phyloP scores from a whole-genome alignment of 2,888 invertebrate species.

The Phengaris alcon region DNA sequence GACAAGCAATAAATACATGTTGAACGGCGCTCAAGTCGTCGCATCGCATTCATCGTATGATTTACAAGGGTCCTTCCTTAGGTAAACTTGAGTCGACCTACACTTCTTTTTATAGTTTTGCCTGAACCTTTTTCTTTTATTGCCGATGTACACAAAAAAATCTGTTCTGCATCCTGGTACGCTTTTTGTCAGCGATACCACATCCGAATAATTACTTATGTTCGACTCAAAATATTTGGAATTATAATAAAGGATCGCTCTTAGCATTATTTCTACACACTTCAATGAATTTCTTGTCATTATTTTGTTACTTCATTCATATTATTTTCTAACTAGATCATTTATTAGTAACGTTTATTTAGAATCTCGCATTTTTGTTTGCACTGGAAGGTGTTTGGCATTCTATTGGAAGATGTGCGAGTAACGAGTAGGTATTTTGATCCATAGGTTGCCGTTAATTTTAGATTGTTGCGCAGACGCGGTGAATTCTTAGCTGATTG shows the following conservation, averaged over 20 bases:
- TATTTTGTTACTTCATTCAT: constrained; percentile 13
- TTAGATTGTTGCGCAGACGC: constrained; percentile 79
- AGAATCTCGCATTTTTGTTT: constrained; percentile 24
- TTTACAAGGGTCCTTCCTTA: constrained; percentile 79
- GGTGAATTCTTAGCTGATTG: constrained; percentile 78
- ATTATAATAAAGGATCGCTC: constrained; percentile 60
- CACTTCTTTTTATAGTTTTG: constrained; percentile 76
- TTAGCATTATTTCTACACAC: constrained; percentile 62
- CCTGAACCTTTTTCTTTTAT: constrained; percentile 68
- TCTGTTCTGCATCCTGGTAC: constrained; percentile 74
- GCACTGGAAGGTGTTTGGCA: constrained; percentile 78
- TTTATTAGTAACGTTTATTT: constrained; percentile 17
- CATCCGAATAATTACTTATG: constrained; percentile 78
- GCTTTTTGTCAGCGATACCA: constrained; percentile 76
- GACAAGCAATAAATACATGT: constrained; percentile 74
- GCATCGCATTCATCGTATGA: constrained; percentile 73
- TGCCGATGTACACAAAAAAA: constrained; percentile 75
- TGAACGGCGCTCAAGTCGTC: constrained; percentile 71
- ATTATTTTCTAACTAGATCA: not conserved
- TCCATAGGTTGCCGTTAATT: constrained; percentile 79
- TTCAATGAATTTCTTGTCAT: constrained; percentile 59
- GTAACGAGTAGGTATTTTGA: constrained; percentile 78
- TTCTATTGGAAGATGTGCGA: constrained; percentile 78
- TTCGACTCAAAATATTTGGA: constrained; percentile 77
- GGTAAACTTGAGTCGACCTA: constrained; percentile 74